These are phyloP conservation scores for Phalacrocorax brasilianus DNA, from an alignment of 2,113 vertebrate species.

Conservation along the genomic window DNA sequence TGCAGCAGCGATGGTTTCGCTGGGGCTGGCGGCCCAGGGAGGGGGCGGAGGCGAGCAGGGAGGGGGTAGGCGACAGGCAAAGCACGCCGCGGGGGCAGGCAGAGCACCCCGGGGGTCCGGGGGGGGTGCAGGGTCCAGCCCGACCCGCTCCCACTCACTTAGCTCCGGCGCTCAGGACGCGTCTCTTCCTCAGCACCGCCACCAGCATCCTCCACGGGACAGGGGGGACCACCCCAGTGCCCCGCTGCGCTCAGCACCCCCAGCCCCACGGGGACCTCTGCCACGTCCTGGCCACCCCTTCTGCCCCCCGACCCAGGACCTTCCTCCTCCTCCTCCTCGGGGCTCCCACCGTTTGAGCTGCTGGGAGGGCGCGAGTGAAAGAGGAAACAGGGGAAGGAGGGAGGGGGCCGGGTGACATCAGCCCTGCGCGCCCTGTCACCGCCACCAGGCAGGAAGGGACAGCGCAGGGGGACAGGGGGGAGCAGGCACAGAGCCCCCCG, in stretches of 20 bases:
- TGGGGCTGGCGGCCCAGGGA: neutral
- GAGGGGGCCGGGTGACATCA: conserved; percentile 5
- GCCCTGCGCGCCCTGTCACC: neutral
- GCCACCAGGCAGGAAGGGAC: neutral
- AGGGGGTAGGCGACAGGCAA: neutral
- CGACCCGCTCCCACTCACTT: conserved; percentile 60
- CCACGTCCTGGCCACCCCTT: neutral
- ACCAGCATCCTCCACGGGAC: conserved; percentile 21
- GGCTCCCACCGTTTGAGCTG: neutral
- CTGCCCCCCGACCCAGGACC: fast-evolving
- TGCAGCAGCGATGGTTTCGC: neutral
- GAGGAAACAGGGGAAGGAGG: neutral
- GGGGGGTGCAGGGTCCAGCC: neutral
- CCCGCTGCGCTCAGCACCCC: neutral
- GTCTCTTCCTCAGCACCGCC: neutral
- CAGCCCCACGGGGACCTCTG: neutral
- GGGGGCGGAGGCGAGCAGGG: neutral
- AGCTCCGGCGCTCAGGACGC: conserved; percentile 33
- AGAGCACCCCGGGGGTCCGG: neutral
- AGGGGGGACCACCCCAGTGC: neutral
- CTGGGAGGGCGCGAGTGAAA: neutral
- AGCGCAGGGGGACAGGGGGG: neutral
- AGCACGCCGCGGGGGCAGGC: neutral
- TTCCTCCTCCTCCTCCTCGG: neutral
- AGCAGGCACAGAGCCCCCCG: neutral